These are phyloP conservation scores for Bergia puertoricense DNA, from an alignment of 92 coral and sea anemone genomes.

Conservation along the genomic window DNA sequence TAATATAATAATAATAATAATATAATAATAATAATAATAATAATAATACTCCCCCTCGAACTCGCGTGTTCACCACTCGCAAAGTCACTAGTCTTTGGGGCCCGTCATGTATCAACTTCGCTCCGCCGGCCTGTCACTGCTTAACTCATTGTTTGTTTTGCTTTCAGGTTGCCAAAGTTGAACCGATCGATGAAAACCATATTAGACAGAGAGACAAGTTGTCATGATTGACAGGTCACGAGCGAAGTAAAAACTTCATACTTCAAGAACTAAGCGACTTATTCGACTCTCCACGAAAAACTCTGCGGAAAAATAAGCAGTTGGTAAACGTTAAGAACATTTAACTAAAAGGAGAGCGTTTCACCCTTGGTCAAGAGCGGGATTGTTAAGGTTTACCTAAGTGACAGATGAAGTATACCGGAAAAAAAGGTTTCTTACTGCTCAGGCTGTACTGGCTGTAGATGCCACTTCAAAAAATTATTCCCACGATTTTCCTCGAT, in stretches of 20 bases:
- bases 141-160: not conserved
- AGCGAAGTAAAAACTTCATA: not conserved
- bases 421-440: too few relatives aligned
- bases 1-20: too few relatives aligned
- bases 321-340: not conserved
- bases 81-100: too few relatives aligned
- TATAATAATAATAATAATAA: too few relatives aligned
- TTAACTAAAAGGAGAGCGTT: not conserved
- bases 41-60: too few relatives aligned
- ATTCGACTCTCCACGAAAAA: not conserved
- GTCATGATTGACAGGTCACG: not conserved
- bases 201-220: constrained; percentile 2
- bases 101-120: too few relatives aligned
- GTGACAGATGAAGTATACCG: not conserved
- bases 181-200: constrained; percentile 13
- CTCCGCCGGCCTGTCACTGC: not conserved
- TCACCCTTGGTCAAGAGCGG: not conserved
- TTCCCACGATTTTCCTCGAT: not conserved
- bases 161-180: constrained; percentile 23
- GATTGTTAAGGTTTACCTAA: too few relatives aligned
- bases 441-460: not conserved
- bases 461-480: not conserved
- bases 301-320: not conserved
- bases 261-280: not conserved
- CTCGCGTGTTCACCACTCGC: too few relatives aligned